phyloP scores from a whole-genome alignment of 2,888 invertebrate genomes.

The Sphaerophoria rueppellii region DNA sequence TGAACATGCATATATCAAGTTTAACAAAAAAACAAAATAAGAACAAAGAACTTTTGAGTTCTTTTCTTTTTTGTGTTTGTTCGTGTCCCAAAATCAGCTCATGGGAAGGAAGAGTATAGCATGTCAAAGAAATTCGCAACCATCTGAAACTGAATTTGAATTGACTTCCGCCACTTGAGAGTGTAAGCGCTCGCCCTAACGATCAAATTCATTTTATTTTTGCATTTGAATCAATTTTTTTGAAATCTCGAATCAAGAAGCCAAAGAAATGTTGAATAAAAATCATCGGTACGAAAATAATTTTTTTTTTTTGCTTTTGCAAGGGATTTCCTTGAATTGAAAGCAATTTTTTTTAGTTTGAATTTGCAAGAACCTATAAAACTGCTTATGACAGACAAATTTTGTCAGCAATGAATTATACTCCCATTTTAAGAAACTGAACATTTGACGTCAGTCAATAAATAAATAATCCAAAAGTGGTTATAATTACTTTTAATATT shows the following conservation, averaged over 20 bases:
- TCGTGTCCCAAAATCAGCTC: not conserved
- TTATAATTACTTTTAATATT: too few species aligned
- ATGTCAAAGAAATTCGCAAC: constrained; percentile 26
- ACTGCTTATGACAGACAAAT: too few species aligned
- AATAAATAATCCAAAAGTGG: constrained; percentile 1
- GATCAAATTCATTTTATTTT: constrained; percentile 27
- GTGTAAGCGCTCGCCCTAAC: constrained; percentile 15
- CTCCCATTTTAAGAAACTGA: constrained; percentile 46
- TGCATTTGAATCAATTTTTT: not conserved
- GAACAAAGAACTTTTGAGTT: not conserved
- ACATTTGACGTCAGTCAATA: constrained; percentile 34
- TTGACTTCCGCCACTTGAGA: constrained; percentile 1
- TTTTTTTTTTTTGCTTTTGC: too few species aligned
- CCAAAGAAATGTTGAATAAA: constrained; percentile 5
- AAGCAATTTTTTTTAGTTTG: too few species aligned
- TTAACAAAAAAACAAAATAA: not conserved
- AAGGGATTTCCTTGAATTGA: too few species aligned
- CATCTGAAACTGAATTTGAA: not conserved
- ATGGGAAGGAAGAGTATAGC: constrained; percentile 8
- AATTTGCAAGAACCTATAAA: too few species aligned
- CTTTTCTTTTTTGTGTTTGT: not conserved
- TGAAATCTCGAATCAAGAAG: not conserved
- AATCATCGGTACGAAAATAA: not conserved
- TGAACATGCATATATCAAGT: not conserved
- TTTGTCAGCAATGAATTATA: too few species aligned